A percentile compares a stretch with the other conserved stretches of the same genome.
Conservation (phyloP, 1,140 invertebrate species). For the Dendrolimus punctatus region DNA sequence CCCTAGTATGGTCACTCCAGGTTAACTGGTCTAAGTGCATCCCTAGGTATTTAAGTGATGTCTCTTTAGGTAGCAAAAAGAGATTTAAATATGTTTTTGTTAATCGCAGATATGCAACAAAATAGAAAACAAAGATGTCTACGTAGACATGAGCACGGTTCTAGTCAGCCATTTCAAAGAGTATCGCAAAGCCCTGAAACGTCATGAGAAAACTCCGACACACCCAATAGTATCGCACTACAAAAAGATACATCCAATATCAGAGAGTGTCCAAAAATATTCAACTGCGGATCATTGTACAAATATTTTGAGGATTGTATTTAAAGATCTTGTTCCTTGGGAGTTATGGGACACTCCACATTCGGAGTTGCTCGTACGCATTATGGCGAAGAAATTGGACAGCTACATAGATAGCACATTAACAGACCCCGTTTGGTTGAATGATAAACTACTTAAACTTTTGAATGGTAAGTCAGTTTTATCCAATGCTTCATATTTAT, state of each 20-base stretch:
- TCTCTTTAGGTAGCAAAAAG: no score
- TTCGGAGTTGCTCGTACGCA: conserved; percentile 74
- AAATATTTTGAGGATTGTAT: conserved; percentile 72
- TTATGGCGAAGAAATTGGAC: conserved; percentile 74
- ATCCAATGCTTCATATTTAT: not conserved
- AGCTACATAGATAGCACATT: conserved; percentile 60
- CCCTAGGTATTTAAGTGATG: no score
- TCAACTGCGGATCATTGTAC: conserved; percentile 72
- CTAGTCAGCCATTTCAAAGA: conserved; percentile 72
- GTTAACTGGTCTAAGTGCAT: no score
- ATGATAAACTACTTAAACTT: conserved; percentile 59
- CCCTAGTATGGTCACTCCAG: no score
- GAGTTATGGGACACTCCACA: conserved; percentile 78
- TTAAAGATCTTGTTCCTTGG: conserved; percentile 77
- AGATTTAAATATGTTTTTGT: conserved; percentile 6
- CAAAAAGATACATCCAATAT: conserved; percentile 49
- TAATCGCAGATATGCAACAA: conserved; percentile 52
- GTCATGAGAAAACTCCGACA: conserved; percentile 52
- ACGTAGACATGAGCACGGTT: conserved; percentile 62
- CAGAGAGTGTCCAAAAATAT: conserved; percentile 49
- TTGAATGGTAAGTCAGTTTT: conserved; percentile 19
- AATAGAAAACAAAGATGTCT: conserved; percentile 62
- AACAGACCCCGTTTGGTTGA: conserved; percentile 70
- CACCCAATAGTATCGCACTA: conserved; percentile 38
- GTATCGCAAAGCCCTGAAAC: conserved; percentile 69